Conservation (phyloP, 2,113 vertebrate species). For the Lophochroa leadbeateri region DNA sequence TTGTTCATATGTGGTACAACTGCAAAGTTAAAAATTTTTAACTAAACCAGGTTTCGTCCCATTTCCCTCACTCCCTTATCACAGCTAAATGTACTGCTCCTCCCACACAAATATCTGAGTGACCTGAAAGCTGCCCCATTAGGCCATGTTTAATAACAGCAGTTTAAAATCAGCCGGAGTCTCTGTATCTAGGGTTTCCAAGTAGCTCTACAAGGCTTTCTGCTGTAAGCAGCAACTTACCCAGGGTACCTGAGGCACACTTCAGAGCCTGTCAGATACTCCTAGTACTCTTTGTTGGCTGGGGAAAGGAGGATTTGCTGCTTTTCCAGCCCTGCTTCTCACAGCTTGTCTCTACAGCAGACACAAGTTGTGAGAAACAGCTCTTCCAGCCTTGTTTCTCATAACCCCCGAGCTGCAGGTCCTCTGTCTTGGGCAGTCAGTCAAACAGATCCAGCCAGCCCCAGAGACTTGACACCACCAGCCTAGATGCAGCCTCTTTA, state of each 20-base stretch:
- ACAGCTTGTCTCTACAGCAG: neutral
- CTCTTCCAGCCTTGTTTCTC: neutral
- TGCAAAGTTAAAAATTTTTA: neutral
- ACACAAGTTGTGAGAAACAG: neutral
- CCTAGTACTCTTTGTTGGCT: neutral
- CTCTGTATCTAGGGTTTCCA: neutral
- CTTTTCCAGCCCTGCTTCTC: neutral
- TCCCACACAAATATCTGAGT: neutral
- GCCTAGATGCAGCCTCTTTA: neutral
- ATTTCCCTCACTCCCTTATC: neutral
- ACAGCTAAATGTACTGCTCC: neutral
- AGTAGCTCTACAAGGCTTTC: neutral
- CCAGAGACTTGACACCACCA: neutral
- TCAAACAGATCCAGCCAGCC: neutral
- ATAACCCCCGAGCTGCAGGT: neutral
- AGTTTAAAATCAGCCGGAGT: neutral
- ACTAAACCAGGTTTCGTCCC: neutral
- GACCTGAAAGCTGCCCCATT: neutral
- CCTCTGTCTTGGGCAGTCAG: neutral
- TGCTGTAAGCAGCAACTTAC: neutral
- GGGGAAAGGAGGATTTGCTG: neutral
- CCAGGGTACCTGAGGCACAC: neutral
- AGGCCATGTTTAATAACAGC: neutral
- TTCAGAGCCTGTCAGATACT: neutral
- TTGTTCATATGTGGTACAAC: neutral